phyloP scores from a whole-genome alignment of 2,888 invertebrate genomes.

The Auanema freiburgensis region DNA sequence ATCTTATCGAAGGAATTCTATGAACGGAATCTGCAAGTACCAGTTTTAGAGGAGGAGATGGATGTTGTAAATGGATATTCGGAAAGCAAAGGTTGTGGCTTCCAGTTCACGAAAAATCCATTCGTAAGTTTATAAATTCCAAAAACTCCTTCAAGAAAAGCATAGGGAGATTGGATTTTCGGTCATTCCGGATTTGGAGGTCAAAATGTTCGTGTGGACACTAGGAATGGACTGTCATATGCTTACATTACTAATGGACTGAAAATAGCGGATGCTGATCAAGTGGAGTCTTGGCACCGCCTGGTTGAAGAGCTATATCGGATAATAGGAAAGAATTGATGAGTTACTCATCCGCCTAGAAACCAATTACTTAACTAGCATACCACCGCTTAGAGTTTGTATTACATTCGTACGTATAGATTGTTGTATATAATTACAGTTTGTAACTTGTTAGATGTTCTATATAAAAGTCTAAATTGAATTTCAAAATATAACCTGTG shows the following conservation, averaged over 20 bases:
- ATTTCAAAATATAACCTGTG: too few relatives aligned
- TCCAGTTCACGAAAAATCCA: conserved; percentile 45
- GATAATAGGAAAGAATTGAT: not conserved
- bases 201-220: conserved; percentile 49
- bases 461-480: too few relatives aligned
- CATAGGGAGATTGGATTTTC: conserved; percentile 51
- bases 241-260: conserved; percentile 50
- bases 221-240: conserved; percentile 35
- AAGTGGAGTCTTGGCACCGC: conserved; percentile 35
- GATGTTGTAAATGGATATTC: conserved; percentile 48
- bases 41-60: conserved; percentile 39
- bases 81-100: conserved; percentile 50
- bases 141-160: not conserved
- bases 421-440: too few relatives aligned
- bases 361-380: too few relatives aligned
- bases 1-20: conserved; percentile 24
- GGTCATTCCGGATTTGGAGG: conserved; percentile 53
- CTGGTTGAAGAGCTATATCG: conserved; percentile 32
- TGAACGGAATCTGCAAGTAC: conserved; percentile 20
- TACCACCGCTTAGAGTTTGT: too few relatives aligned
- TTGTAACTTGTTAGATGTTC: too few relatives aligned
- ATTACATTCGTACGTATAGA: too few relatives aligned
- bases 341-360: too few relatives aligned
- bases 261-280: conserved; percentile 48
- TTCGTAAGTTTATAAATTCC: conserved; percentile 24